Conservation (phyloP, 2,797 vertebrate genomes). For the Tapera naevia region DNA sequence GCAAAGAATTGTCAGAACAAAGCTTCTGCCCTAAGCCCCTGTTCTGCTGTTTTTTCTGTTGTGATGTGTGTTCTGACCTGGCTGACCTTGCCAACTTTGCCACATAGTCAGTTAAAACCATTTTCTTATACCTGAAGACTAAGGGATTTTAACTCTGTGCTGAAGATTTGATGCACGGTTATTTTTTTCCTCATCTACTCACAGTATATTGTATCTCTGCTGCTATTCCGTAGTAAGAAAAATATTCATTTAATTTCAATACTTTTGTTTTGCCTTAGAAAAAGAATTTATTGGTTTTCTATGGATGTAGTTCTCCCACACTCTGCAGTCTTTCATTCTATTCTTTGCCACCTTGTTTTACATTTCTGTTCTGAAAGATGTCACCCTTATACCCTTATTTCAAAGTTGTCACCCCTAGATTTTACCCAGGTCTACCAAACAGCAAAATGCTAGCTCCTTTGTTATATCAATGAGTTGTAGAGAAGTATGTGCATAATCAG, state of each 20-base stretch:
- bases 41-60: neutral
- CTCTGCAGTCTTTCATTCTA: neutral
- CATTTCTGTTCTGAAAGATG: neutral
- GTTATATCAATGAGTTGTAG: neutral
- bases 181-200: neutral
- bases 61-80: neutral
- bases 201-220: neutral
- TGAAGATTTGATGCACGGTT: neutral
- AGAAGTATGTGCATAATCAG: neutral
- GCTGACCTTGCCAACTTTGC: neutral
- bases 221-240: neutral
- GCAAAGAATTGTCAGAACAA: neutral
- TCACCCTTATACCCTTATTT: neutral
- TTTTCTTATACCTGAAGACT: neutral
- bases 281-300: fast-evolving
- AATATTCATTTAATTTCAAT: neutral
- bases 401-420: neutral
- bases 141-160: neutral
- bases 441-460: neutral
- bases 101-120: neutral
- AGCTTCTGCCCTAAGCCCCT: neutral
- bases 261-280: neutral
- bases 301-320: neutral
- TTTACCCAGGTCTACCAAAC: neutral
- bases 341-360: neutral